A percentile compares a stretch with the other conserved stretches of the same genome.
These are phyloP conservation scores for Myioborus melanocephalus DNA, from an alignment of 2,797 vertebrate species.

Conservation along the genomic window DNA sequence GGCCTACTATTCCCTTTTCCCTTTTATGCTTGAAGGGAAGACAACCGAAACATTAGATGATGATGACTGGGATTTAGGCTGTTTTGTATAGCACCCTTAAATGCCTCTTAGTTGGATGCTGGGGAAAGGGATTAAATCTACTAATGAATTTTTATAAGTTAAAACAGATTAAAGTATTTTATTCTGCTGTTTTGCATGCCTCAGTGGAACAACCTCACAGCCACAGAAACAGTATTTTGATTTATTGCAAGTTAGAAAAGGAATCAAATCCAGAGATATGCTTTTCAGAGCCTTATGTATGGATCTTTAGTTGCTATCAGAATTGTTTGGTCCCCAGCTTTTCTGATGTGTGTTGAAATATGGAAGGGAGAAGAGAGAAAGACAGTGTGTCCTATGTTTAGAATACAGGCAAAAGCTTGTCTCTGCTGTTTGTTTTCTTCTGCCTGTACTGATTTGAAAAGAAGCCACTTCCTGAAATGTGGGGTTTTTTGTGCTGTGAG, in stretches of 20 bases:
- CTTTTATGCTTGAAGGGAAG: not conserved
- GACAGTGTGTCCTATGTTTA: not conserved
- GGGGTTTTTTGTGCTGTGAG: not conserved
- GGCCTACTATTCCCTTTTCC: not conserved
- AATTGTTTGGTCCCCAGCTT: not conserved
- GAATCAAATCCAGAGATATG: not conserved
- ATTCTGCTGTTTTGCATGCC: not conserved
- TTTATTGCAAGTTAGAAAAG: not conserved
- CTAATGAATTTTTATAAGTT: conserved; percentile 19
- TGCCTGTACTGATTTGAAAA: not conserved
- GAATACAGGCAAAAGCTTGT: not conserved
- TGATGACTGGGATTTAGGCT: not conserved
- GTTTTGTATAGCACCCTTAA: conserved; percentile 1
- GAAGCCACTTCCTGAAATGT: not conserved
- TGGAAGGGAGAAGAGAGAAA: not conserved
- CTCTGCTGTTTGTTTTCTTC: not conserved
- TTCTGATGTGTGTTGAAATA: not conserved
- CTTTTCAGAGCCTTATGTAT: not conserved
- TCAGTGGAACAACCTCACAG: not conserved
- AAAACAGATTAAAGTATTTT: not conserved
- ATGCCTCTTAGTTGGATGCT: not conserved
- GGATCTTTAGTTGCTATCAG: not conserved
- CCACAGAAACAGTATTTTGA: not conserved
- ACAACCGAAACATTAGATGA: not conserved
- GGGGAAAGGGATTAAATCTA: conserved; percentile 7